Evolutionary conservation across 1,140 invertebrate genomes (phyloP).

Genomic region (Psilanteris sp.): DNA sequence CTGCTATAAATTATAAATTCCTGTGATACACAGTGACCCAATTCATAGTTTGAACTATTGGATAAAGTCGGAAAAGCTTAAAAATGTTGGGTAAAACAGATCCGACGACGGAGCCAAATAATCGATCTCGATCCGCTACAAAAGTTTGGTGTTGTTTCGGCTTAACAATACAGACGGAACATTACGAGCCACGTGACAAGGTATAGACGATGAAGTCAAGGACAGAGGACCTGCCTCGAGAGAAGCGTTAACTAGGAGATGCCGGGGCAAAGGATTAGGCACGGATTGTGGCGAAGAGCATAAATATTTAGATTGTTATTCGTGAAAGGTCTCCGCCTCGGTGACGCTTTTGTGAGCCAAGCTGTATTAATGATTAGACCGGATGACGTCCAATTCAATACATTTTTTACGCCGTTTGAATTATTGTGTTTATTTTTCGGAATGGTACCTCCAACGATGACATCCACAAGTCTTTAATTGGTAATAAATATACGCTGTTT

Average conservation of each 20-base stretch:
- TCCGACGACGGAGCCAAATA: not conserved
- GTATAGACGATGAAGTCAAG: constrained; percentile 23
- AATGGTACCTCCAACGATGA: constrained; percentile 48
- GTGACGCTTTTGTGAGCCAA: constrained; percentile 44
- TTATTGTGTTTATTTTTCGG: constrained; percentile 43
- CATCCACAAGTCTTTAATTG: constrained; percentile 11
- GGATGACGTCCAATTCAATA: constrained; percentile 48
- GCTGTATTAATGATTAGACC: constrained; percentile 52
- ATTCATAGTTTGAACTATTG: not conserved
- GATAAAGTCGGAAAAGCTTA: constrained; percentile 23
- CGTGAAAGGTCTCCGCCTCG: constrained; percentile 48
- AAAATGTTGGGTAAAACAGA: constrained; percentile 13
- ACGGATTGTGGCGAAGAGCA: constrained; percentile 47
- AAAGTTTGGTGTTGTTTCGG: constrained; percentile 5
- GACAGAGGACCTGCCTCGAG: constrained; percentile 32
- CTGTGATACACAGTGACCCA: constrained; percentile 1
- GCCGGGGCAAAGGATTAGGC: constrained; percentile 45
- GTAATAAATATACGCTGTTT: constrained; percentile 10
- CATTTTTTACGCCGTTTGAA: constrained; percentile 36
- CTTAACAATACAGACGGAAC: not conserved
- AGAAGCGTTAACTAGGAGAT: constrained; percentile 43
- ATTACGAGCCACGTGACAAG: constrained; percentile 7
- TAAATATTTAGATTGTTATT: constrained; percentile 60
- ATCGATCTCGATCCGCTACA: constrained; percentile 6
- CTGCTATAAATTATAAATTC: too few species aligned